Evolutionary conservation across 2,797 vertebrate species (phyloP), one percentile per base, ranked within the genome.

Genomic region (Otolemur crassicaudatus): DNA sequence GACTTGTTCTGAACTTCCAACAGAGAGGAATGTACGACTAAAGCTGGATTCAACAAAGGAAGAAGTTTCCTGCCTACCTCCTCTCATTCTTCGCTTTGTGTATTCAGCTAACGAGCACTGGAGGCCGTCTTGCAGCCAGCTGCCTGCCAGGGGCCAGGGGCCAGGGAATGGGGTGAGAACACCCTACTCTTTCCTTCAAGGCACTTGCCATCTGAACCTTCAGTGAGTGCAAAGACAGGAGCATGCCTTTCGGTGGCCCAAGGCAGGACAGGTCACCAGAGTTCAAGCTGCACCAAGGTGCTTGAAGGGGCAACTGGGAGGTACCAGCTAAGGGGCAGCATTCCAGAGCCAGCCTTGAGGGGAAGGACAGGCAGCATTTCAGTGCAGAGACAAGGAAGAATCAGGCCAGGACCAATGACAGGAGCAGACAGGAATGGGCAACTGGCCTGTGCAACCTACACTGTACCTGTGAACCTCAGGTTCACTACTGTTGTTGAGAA

Each of bases 221-320:
- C 2, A 20, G 37, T 40, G 25, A 16, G 2, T 40, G 3, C 43
- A 58, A 76, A 46, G 60, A 27, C 34, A 70, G 63, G 7, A 60
- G 37, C 40, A n/a, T 1, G 1, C 6, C 1, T 10, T 31, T 7
- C 1, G 7, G 22, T 23, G 25, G 23, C 9, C 16, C n/a, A 34
- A 40, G n/a, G 3, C 27, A 19, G 31, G 79, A 49, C 61, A 40
- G 34, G 25, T 10, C 56, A n/a, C 43, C 53, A 20, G 53, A 84
- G 43, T 27, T 14, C 43, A 40, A n/a, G 53, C 40, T 25, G 3
- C 12, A 16, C 5, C 3, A 34, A 49, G 43, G 27, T 76, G 20
- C 34, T 43, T 2, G 31, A 49, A 63, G 12, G 11, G 6, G 56
- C 9, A 14, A 5, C 29, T 14, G 9, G 34, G 56, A 25, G 53